A percentile compares a stretch with the other conserved stretches of the same genome.
Conservation (phyloP, 1,140 invertebrate genomes). For the Goniozus legneri region DNA sequence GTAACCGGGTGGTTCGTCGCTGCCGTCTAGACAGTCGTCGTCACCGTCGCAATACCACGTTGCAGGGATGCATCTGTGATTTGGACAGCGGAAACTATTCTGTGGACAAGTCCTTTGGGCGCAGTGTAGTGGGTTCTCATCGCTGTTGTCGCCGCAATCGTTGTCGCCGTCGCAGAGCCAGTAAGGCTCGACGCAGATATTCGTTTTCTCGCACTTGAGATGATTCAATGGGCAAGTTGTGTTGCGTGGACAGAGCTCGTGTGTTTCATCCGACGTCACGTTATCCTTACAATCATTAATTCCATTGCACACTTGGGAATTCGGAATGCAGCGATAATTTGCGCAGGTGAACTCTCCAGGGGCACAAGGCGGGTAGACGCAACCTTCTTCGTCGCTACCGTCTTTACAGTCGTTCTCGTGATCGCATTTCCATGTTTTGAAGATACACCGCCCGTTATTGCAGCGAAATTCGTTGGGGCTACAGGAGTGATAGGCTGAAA, state of each 20-base stretch:
- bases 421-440: slow-evolving; percentile 92
- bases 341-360: slow-evolving; percentile 91
- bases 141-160: slow-evolving; percentile 94
- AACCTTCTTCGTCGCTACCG: slow-evolving; percentile 88
- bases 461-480: slow-evolving; percentile 90
- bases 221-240: slow-evolving; percentile 84
- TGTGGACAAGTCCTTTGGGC: slow-evolving; percentile 83
- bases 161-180: slow-evolving; percentile 93
- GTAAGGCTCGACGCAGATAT: slow-evolving; percentile 92
- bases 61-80: slow-evolving; percentile 82
- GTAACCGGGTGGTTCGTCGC: slow-evolving; percentile 87
- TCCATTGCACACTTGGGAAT: slow-evolving; percentile 86
- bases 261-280: slow-evolving; percentile 84
- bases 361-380: slow-evolving; percentile 84
- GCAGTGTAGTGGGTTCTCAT: slow-evolving; percentile 89
- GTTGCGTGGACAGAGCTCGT: slow-evolving; percentile 79
- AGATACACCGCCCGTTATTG: slow-evolving; percentile 91
- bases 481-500: slow-evolving; percentile 85
- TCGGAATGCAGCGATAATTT: slow-evolving; percentile 86
- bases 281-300: slow-evolving; percentile 94
- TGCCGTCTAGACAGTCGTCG: slow-evolving; percentile 84
- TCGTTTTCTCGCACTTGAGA: slow-evolving; percentile 88
- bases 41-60: slow-evolving; percentile 92
- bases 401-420: slow-evolving; percentile 95
- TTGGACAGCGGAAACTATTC: slow-evolving; percentile 86